Base-by-base conservation (phyloP, 2,888 invertebrate genomes). In the Idaea aversata region DNA sequence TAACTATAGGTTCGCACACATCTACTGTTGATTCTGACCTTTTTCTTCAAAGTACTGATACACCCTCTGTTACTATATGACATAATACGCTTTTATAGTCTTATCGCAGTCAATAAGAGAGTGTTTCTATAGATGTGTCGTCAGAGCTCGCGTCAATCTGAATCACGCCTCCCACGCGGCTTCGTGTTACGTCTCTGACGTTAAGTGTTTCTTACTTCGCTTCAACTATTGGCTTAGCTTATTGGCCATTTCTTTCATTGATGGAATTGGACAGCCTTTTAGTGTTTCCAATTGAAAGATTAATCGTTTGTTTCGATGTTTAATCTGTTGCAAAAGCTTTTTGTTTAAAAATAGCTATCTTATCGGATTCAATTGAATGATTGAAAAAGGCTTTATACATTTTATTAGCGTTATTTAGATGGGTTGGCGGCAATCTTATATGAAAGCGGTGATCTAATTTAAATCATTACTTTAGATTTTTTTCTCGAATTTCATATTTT, bases 81-180 rank as follows among this genome's bases (percentile, higher is more conserved):
- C 38, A 57, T 38, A 59, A 16, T n/a, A 57, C 67, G 34, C 61
- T 67, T 25, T 4, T 10, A 47, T 47, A 47, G 47, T 10, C 47
- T 47, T 4, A 47, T 47, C 0, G 58, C 65, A 58, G 35, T 65
- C 65, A 65, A 60, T 64, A 66, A 63, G 64, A 62, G 62, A 63
- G 64, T 74, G 76, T 74, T 70, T 67, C 10, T 47, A 47, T 7
- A 47, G 47, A 5, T 72, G 72, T 60, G 64, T 61, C 71, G 66
- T 71, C 65, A 69, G 68, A 70, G 68, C 47, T 36, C 36, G 13
- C 10, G 47, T 47, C 47, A 47, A 47, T 47, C 47, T 76, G 78
- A 77, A 68, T 72, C 72, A 72, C 59, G 62, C 65, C 66, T 64
- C 79, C 79, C 72, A 76, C 76, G 65, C 63, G 10, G 59, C 35